Percentiles rank a stretch among this genome's conserved stretches.
Conservation (phyloP, 92 coral and sea anemone genomes). For the Ricordea florida region DNA sequence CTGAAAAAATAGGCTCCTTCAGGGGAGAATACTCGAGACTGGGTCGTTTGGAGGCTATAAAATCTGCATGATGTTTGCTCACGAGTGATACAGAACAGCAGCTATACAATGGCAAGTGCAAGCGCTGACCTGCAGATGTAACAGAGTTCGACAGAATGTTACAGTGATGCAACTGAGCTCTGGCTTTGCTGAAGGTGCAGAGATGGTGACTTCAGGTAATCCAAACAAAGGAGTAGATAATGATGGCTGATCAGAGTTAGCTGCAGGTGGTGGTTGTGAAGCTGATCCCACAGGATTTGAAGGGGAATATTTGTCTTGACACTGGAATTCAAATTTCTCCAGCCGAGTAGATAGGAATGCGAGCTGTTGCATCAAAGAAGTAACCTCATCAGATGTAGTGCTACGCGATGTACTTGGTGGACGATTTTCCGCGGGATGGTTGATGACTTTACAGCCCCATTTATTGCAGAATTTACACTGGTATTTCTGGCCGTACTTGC, state of each 20-base stretch:
- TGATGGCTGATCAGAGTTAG: neutral
- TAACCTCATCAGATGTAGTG: conserved; percentile 14
- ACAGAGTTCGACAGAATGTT: conserved; percentile 52
- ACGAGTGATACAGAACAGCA: conserved; percentile 62
- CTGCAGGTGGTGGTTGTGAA: conserved; percentile 2
- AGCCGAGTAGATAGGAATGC: conserved; percentile 19
- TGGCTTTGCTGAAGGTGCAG: neutral
- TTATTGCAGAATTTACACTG: conserved; percentile 33
- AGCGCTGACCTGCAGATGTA: conserved; percentile 35
- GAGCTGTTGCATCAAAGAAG: conserved; percentile 25
- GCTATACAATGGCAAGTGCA: conserved; percentile 39
- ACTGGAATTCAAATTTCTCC: conserved; percentile 9
- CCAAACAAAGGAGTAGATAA: conserved; percentile 25
- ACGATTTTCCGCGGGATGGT: conserved; percentile 11
- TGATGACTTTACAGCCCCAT: conserved; percentile 52
- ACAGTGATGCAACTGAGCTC: conserved; percentile 21
- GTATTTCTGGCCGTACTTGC: conserved; percentile 40
- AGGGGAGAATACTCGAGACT: conserved; percentile 27
- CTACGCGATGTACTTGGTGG: neutral
- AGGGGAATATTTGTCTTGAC: neutral
- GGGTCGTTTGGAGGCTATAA: conserved; percentile 20
- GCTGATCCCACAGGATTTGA: neutral
- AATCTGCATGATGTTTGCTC: conserved; percentile 40
- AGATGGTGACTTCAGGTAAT: conserved; percentile 39
- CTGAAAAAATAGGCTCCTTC: conserved; percentile 19